Evolutionary conservation across 2,888 invertebrate species (phyloP).

Genomic region (Gymnosoma rotundatum): DNA sequence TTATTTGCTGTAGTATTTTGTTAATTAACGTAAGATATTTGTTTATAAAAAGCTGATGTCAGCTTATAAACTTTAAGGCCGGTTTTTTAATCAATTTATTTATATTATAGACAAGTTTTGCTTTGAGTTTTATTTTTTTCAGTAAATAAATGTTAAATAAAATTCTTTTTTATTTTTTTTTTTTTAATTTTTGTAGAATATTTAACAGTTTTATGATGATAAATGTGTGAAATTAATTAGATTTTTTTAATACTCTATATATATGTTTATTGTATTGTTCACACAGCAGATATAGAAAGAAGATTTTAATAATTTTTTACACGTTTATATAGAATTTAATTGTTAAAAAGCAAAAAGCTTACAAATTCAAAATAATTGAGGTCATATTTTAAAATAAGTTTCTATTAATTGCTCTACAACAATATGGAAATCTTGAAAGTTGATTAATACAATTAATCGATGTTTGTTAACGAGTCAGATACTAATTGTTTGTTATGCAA

Average conservation of each 20-base stretch:
- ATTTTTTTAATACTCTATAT: conserved; percentile 8
- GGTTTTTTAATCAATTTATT: conserved; percentile 24
- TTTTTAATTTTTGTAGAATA: conserved; percentile 20
- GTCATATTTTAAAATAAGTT: conserved; percentile 12
- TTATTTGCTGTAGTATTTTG: not conserved
- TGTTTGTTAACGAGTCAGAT: not conserved
- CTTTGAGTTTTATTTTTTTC: not conserved
- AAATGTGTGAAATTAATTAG: conserved; percentile 45
- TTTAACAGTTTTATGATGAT: conserved; percentile 30
- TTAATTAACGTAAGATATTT: conserved; percentile 6
- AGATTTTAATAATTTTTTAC: conserved; percentile 6
- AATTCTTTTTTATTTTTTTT: conserved; percentile 3
- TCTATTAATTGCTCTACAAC: too few relatives aligned
- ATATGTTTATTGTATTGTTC: not conserved
- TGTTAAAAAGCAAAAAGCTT: not conserved
- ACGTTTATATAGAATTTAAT: conserved; percentile 20
- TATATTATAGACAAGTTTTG: conserved; percentile 24
- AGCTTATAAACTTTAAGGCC: conserved; percentile 25
- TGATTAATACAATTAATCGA: not conserved
- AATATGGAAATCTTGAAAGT: not conserved
- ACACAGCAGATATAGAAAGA: not conserved
- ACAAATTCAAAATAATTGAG: conserved; percentile 32
- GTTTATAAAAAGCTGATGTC: conserved; percentile 44
- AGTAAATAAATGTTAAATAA: conserved; percentile 14
- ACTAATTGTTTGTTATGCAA: too few relatives aligned